Conservation (phyloP, 2,888 invertebrate species). For the Cancer borealis region DNA sequence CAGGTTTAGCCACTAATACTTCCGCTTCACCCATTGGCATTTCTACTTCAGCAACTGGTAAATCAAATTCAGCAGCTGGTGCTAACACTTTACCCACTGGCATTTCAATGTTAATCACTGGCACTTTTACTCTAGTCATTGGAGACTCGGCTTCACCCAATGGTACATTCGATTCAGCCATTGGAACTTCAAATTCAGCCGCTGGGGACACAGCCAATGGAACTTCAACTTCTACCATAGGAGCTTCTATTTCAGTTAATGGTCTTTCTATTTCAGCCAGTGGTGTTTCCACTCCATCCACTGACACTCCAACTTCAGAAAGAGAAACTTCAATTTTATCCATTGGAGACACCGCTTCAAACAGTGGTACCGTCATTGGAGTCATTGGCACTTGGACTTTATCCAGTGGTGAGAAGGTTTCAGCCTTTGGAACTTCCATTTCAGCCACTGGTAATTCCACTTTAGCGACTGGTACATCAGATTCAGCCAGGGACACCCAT, state of each 20-base stretch:
- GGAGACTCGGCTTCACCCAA: background rate
- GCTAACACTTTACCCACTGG: background rate
- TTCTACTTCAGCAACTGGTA: constrained; percentile 4
- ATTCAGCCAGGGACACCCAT: background rate
- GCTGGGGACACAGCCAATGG: background rate
- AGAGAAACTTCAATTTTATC: no score
- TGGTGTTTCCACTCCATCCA: background rate
- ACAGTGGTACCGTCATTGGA: background rate
- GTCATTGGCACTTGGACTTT: background rate
- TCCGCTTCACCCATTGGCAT: background rate
- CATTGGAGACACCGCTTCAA: background rate
- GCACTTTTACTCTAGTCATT: background rate
- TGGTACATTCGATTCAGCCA: background rate
- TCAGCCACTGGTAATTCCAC: background rate
- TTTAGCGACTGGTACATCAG: background rate
- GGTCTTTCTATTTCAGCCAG: background rate
- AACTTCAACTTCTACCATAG: no score
- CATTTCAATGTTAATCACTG: background rate
- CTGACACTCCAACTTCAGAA: no score
- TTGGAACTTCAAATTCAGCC: background rate
- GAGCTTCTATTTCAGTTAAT: no score
- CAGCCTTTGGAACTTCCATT: background rate
- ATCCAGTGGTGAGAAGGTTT: background rate
- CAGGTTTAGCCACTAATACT: no score
- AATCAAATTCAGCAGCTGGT: background rate